Percentiles rank a stretch among this genome's conserved stretches.
phyloP scores from a whole-genome alignment of 2,888 invertebrate species.

The Polydesmus complanatus region DNA sequence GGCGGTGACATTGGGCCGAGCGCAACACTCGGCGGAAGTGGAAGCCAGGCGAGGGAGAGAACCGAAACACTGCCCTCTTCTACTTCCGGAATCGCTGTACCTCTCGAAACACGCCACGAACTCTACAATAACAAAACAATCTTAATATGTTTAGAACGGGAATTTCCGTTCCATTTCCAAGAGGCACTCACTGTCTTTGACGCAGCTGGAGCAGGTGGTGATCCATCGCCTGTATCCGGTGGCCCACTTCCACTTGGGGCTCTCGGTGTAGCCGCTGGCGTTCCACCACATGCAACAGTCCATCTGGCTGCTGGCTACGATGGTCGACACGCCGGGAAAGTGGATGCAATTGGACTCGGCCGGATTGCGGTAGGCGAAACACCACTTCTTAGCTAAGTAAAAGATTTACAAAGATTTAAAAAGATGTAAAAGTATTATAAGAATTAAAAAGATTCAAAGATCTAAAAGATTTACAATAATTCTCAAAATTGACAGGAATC shows the following conservation, averaged over 20 bases:
- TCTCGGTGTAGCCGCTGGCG: constrained; percentile 1
- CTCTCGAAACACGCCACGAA: constrained; percentile 6
- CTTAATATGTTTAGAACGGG: background rate
- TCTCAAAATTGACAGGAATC: too few species aligned
- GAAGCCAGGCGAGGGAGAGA: background rate
- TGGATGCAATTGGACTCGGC: constrained; percentile 6
- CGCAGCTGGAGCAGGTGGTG: background rate
- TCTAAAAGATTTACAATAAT: too few species aligned
- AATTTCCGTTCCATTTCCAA: background rate
- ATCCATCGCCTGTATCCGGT: constrained; percentile 3
- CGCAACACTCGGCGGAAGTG: constrained; percentile 4
- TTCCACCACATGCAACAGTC: constrained; percentile 10
- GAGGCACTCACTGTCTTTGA: constrained; percentile 2
- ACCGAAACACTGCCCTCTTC: background rate
- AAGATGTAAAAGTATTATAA: too few species aligned
- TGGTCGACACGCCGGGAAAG: background rate
- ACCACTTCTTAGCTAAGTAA: constrained; percentile 3
- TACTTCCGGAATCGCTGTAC: background rate
- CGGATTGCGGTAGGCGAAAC: constrained; percentile 4
- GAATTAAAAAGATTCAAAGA: too few species aligned
- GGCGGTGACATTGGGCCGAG: background rate
- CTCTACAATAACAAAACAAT: constrained; percentile 1
- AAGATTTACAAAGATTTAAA: too few species aligned
- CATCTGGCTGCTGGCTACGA: background rate
- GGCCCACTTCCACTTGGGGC: constrained; percentile 8